Percentiles rank a stretch among this genome's conserved stretches.
Conservation (phyloP, 2,888 invertebrate species). For the Timandra comae region DNA sequence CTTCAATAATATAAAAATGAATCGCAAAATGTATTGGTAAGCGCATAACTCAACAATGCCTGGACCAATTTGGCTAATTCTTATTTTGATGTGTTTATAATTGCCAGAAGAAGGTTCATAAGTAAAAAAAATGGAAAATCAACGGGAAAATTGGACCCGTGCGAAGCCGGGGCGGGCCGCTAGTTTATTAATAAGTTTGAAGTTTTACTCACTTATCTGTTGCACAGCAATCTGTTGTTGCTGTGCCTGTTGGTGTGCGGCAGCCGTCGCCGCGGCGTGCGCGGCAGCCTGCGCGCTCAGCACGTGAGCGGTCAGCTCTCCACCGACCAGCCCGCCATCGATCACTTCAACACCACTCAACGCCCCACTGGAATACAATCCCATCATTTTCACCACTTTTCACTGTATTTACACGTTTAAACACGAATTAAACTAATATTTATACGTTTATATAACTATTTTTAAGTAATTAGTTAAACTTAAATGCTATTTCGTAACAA, state of each 20-base stretch:
- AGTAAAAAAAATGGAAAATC: too few relatives aligned
- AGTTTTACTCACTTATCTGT: slow-evolving; percentile 64
- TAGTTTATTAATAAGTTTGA: too few relatives aligned
- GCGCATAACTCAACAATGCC: too few relatives aligned
- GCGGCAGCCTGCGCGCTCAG: slow-evolving; percentile 71
- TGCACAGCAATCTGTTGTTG: slow-evolving; percentile 63
- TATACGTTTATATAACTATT: slow-evolving; percentile 1
- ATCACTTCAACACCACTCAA: slow-evolving; percentile 71
- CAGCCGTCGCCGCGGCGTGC: slow-evolving; percentile 61
- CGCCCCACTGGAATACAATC: slow-evolving; percentile 76
- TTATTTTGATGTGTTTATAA: too few relatives aligned
- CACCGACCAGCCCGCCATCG: slow-evolving; percentile 60
- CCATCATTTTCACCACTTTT: slow-evolving; percentile 63
- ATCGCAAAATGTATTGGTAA: too few relatives aligned
- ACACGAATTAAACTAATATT: slow-evolving; percentile 4
- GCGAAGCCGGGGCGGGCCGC: too few relatives aligned
- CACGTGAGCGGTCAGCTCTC: slow-evolving; percentile 63
- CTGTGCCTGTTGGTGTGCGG: slow-evolving; percentile 54
- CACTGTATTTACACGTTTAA: slow-evolving; percentile 3
- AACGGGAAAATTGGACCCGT: too few relatives aligned
- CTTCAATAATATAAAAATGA: too few relatives aligned
- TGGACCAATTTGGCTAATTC: too few relatives aligned
- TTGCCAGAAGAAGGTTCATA: too few relatives aligned
- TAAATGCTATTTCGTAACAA: too few relatives aligned
- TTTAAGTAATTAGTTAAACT: too few relatives aligned